Evolutionary conservation across 2,888 invertebrate genomes (phyloP), one percentile per base, ranked within the genome.

Genomic region (Brassicogethes aeneus): DNA sequence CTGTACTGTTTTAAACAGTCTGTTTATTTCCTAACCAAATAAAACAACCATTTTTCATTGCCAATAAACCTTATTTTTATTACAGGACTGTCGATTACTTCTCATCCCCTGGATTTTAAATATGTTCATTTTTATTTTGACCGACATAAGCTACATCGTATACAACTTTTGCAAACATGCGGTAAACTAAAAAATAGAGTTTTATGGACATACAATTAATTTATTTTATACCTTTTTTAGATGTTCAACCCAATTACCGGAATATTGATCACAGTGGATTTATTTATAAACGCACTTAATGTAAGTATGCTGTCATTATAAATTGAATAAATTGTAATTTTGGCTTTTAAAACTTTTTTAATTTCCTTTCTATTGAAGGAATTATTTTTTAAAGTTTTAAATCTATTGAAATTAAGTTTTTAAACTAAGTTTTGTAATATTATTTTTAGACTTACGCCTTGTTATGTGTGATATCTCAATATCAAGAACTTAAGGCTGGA

Each of bases 381-480:
- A n/a, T n/a, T n/a, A n/a, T n/a, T n/a, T n/a, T n/a, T n/a, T n/a
- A n/a, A n/a, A n/a, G n/a, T n/a, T n/a, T n/a, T n/a, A n/a, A n/a
- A n/a, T n/a, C n/a, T n/a, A n/a, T n/a, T n/a, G n/a, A n/a, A n/a
- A n/a, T n/a, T n/a, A n/a, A n/a, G n/a, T n/a, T n/a, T n/a, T n/a
- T n/a, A n/a, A n/a, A n/a, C n/a, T n/a, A n/a, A n/a, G n/a, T n/a
- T n/a, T n/a, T n/a, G n/a, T n/a, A n/a, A n/a, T n/a, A n/a, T n/a
- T n/a, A n/a, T 44, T 68, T 69, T 34, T 73, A 90, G 89, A 70
- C 85, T 29, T 90, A 90, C 66, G 80, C 85, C 47, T 70, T 88
- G 65, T 73, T 89, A 42, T 89, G 89, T 70, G 89, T 90, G 42
- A 76, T 88, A 59, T 89, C 89, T 2, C 89, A 89, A 65, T 88